These are phyloP conservation scores for Lycorma delicatula DNA, from an alignment of 1,140 invertebrate species.

Conservation along the genomic window DNA sequence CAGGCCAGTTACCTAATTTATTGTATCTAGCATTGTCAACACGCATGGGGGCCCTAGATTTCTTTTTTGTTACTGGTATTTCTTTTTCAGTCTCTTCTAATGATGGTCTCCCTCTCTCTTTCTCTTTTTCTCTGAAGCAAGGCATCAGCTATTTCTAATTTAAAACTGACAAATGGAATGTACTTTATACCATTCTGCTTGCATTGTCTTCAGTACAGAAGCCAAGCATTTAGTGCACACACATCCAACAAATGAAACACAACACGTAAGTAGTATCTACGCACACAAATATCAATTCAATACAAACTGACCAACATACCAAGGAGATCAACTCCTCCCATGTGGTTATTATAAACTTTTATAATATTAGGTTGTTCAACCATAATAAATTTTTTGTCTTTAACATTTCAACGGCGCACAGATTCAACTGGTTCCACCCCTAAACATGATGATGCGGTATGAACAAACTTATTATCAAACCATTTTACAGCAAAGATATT, in stretches of 20 bases:
- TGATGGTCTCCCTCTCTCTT: constrained; percentile 12
- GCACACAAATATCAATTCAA: constrained; percentile 21
- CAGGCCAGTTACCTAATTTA: background rate
- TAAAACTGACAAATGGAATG: constrained; percentile 15
- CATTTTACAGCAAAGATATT: constrained; percentile 15
- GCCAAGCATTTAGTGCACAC: constrained; percentile 27
- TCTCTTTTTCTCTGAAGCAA: background rate
- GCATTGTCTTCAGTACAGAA: constrained; percentile 19
- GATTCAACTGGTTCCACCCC: background rate
- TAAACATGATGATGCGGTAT: background rate
- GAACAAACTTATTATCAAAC: background rate
- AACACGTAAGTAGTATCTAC: constrained; percentile 26
- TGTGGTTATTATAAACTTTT: constrained; percentile 17
- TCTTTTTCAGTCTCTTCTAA: background rate
- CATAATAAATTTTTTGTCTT: constrained; percentile 13
- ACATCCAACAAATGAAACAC: constrained; percentile 31
- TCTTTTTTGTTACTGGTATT: background rate
- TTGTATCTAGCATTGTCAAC: background rate
- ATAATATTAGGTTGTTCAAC: constrained; percentile 9
- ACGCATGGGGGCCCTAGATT: background rate
- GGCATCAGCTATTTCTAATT: constrained; percentile 5
- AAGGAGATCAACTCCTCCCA: constrained; percentile 32
- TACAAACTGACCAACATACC: constrained; percentile 26
- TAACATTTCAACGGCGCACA: constrained; percentile 9
- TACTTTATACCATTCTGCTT: background rate